Evolutionary conservation across 2,797 vertebrate genomes (phyloP).

Genomic region (Arctocebus calabarensis): DNA sequence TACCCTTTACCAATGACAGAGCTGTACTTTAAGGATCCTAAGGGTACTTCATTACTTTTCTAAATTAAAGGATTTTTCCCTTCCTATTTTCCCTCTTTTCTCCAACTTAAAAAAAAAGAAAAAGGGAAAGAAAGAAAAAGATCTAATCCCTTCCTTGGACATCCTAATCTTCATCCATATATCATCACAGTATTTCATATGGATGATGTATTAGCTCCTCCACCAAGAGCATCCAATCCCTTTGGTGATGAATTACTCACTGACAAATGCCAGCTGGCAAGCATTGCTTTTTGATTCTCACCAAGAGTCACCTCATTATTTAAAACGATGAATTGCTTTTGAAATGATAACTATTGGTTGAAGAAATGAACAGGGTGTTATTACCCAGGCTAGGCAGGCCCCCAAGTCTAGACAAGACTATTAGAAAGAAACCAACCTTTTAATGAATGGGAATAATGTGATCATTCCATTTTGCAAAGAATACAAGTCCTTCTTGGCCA

Average conservation of each 20-base stretch:
- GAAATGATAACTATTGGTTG: constrained; percentile 70
- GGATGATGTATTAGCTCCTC: constrained; percentile 76
- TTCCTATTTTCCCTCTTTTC: constrained; percentile 23
- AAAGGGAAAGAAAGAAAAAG: constrained; percentile 56
- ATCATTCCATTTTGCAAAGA: constrained; percentile 66
- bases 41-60: constrained; percentile 13
- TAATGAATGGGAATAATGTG: constrained; percentile 70
- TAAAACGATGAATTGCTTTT: constrained; percentile 78
- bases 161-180: constrained; percentile 70
- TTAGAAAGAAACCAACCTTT: constrained; percentile 67
- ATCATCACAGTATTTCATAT: constrained; percentile 75
- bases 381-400: constrained; percentile 20
- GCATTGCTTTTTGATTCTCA: constrained; percentile 78
- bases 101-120: background rate
- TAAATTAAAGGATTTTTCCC: constrained; percentile 49
- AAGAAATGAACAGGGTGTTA: constrained; percentile 54
- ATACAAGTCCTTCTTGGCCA: constrained; percentile 63
- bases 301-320: constrained; percentile 80
- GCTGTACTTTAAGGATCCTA: background rate
- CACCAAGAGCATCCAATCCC: constrained; percentile 54
- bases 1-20: background rate
- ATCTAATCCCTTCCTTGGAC: constrained; percentile 60
- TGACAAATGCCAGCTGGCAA: constrained; percentile 82
- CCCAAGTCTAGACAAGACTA: background rate
- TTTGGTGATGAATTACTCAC: constrained; percentile 78